phyloP scores from a whole-genome alignment of 1,140 invertebrate species.

The Cepaea nemoralis region DNA sequence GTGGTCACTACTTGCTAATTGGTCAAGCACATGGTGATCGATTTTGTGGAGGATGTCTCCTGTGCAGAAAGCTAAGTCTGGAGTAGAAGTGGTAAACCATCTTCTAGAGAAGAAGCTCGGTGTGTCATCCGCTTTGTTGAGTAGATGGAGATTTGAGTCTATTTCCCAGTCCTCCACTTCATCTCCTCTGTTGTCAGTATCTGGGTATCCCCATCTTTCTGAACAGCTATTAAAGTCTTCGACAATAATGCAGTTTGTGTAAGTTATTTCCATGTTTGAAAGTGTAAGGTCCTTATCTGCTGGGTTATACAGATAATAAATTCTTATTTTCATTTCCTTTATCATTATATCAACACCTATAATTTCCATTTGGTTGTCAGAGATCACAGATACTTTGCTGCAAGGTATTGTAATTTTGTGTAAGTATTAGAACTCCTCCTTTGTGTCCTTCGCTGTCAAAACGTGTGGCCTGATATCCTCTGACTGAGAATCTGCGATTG shows the following conservation, averaged over 20 bases:
- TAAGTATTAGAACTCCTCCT: no score
- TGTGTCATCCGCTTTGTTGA: slow-evolving; percentile 36
- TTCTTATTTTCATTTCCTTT: background rate
- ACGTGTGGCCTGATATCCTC: no score
- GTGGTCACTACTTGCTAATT: slow-evolving; percentile 42
- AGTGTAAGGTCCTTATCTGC: slow-evolving; percentile 27
- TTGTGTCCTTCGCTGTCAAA: no score
- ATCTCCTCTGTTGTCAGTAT: slow-evolving; percentile 38
- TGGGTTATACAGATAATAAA: background rate
- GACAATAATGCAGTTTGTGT: slow-evolving; percentile 29
- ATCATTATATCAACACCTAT: background rate
- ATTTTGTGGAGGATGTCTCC: slow-evolving; percentile 37
- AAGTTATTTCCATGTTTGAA: background rate
- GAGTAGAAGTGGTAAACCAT: slow-evolving; percentile 40
- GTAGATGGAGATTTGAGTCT: slow-evolving; percentile 13
- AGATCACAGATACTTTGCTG: background rate
- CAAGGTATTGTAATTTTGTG: no score
- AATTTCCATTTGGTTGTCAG: background rate
- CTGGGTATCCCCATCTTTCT: slow-evolving; percentile 31
- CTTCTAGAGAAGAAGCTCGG: slow-evolving; percentile 42
- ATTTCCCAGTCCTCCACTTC: slow-evolving; percentile 45
- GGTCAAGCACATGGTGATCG: background rate
- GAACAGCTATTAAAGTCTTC: slow-evolving; percentile 43
- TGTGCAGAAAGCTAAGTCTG: slow-evolving; percentile 41
- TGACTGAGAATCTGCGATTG: no score